Base-by-base conservation (phyloP, 2,113 vertebrate genomes). In the Glaucidium brasilianum region DNA sequence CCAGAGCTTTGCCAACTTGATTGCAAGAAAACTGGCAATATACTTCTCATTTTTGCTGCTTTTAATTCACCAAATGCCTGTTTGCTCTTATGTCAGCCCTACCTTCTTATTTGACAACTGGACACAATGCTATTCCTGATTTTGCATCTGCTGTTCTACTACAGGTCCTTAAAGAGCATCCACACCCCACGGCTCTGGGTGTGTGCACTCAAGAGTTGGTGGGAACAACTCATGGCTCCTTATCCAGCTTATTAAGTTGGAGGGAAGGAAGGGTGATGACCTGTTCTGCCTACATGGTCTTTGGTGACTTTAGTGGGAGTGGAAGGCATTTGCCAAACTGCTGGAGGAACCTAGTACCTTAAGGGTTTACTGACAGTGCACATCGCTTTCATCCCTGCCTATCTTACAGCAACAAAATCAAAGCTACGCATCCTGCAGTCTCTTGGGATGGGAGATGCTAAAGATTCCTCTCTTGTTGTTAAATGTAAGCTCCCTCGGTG, bases 361-460 rank as follows among this genome's bases (percentile, higher is more conserved):
- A 2, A 91, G 92, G 83, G 43, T 85, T 95, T 85, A 16, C 73
- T 85, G 49, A 15, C 82, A 69, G 72, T 4, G 39, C 63, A 60
- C 68, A 21, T 53, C 0, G 5, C 95, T 96, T 97, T 97, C 92
- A 93, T 96, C 88, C 94, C 79, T 92, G 86, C 56, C 60, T 95
- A 2, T 85, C 92, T 92, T 25, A 72, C 49, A 92, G 94, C 88
- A 91, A 75, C 10, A 5, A 94, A 95, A 96, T 94, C 96, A 95
- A 96, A 97, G 91, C 89, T 74, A 53, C 1, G 1, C 86, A 92
- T 94, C 59, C 73, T 5, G 22, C 5, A 7, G 7, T 56, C 86
- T 53, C 94, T 37, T 25, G 92, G 94, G 96, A 79, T 14, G 53
- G 62, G 41, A 94, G 74, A 32, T 91, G 91, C 39, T 60, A 39